Evolutionary conservation across 2,797 vertebrate species (phyloP).

Genomic region (Fundulus diaphanus): DNA sequence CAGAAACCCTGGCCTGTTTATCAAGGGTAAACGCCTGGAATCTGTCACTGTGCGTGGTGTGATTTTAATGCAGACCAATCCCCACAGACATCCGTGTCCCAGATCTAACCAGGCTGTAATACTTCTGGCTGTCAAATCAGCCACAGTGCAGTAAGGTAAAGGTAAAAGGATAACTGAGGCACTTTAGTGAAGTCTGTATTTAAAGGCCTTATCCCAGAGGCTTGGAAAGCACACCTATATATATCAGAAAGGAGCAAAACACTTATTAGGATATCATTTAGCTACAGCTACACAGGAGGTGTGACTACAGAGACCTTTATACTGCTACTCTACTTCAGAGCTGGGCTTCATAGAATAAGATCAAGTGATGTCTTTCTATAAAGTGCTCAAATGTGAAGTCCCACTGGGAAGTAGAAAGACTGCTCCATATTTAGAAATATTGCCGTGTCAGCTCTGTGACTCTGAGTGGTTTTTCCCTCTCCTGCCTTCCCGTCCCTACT

Average conservation of each 20-base stretch:
- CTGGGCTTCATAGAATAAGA: constrained; percentile 6
- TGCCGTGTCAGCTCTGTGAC: neutral
- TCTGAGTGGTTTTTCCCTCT: neutral
- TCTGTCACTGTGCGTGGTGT: neutral
- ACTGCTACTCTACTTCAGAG: neutral
- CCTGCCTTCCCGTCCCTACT: neutral
- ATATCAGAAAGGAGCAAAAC: neutral
- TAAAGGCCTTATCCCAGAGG: neutral
- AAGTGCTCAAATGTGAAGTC: constrained; percentile 10
- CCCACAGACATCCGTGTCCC: neutral
- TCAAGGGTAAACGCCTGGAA: neutral
- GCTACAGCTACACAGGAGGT: constrained; percentile 1
- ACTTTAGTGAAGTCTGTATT: constrained; percentile 8
- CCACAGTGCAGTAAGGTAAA: neutral
- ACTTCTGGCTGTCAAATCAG: neutral
- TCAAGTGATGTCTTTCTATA: neutral
- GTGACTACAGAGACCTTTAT: constrained; percentile 2
- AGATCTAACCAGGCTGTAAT: neutral
- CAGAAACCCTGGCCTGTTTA: too few relatives aligned
- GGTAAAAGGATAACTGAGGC: neutral
- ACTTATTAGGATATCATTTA: neutral
- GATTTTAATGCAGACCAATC: neutral
- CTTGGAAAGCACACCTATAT: neutral
- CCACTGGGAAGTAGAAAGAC: neutral
- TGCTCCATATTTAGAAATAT: constrained; percentile 13